Percentiles rank a stretch among this genome's conserved stretches.
Evolutionary conservation across 2,888 invertebrate genomes (phyloP).

Genomic region (Crossocerus cetratus): DNA sequence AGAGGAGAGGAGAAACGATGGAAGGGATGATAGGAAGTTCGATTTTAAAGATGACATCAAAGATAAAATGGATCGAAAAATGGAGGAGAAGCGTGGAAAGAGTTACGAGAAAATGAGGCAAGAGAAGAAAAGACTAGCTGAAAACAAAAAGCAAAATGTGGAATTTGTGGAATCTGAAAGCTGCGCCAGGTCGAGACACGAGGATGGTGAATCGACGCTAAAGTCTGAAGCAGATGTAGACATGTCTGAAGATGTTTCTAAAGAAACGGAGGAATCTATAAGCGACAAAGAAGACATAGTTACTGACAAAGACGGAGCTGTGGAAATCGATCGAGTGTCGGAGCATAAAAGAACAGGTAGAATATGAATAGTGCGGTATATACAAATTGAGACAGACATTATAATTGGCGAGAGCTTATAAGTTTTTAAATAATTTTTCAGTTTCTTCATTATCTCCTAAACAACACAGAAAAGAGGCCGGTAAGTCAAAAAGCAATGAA

Average conservation of each 20-base stretch:
- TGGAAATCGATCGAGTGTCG: constrained; percentile 9
- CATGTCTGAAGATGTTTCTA: constrained; percentile 18
- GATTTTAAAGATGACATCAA: constrained; percentile 64
- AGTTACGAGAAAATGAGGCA: constrained; percentile 76
- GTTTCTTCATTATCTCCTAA: constrained; percentile 9
- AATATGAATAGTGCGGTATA: constrained; percentile 4
- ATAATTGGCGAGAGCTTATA: background rate
- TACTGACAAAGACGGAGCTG: constrained; percentile 18
- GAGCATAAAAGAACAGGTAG: constrained; percentile 33
- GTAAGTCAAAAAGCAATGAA: constrained; percentile 60
- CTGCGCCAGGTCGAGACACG: constrained; percentile 51
- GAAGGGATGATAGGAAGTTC: constrained; percentile 76
- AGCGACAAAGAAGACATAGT: constrained; percentile 31
- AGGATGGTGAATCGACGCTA: constrained; percentile 39
- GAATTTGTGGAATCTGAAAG: constrained; percentile 55
- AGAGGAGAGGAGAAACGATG: constrained; percentile 71
- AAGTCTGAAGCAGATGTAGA: constrained; percentile 29
- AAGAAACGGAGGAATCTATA: constrained; percentile 26
- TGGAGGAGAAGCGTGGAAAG: constrained; percentile 76
- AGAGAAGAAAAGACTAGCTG: constrained; percentile 72
- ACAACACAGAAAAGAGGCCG: constrained; percentile 22
- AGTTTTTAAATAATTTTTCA: constrained; percentile 12
- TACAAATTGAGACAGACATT: background rate
- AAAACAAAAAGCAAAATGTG: constrained; percentile 67
- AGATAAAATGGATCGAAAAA: constrained; percentile 64